These are phyloP conservation scores for Cheirogaleus medius DNA, from an alignment of 2,113 vertebrate species.

Conservation along the genomic window DNA sequence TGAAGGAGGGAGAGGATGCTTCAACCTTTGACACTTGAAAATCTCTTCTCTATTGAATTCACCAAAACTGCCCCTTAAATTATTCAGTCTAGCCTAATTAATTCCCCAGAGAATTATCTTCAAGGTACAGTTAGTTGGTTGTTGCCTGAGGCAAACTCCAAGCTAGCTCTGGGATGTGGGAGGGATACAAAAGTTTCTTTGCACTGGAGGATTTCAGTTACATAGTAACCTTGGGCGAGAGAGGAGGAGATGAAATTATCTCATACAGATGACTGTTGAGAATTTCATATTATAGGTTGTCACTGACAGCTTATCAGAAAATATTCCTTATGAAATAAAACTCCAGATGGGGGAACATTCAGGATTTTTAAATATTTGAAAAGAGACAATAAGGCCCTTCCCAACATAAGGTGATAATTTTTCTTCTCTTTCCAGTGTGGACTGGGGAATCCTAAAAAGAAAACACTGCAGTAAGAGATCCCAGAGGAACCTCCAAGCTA, in stretches of 20 bases:
- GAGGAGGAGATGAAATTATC: not conserved
- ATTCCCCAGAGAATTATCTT: conserved; percentile 74
- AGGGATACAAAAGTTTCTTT: conserved; percentile 36
- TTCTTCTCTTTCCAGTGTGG: not conserved
- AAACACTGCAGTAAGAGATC: not conserved
- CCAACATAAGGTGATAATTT: not conserved
- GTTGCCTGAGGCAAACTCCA: conserved; percentile 69
- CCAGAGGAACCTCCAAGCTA: not conserved
- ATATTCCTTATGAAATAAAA: conserved; percentile 7
- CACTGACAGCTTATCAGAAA: conserved; percentile 4
- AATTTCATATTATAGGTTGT: not conserved
- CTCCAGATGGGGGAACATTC: not conserved
- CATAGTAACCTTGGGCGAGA: not conserved
- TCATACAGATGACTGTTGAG: conserved; percentile 16
- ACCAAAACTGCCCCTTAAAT: conserved; percentile 69
- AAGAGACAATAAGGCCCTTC: not conserved
- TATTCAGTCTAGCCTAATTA: conserved; percentile 79
- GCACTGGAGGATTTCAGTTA: conserved; percentile 42
- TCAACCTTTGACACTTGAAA: conserved; percentile 52
- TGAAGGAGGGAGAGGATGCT: not conserved
- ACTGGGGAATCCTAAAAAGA: conserved; percentile 20
- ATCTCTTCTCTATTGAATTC: conserved; percentile 67
- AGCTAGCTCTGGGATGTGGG: conserved; percentile 14
- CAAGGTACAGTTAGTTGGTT: conserved; percentile 68
- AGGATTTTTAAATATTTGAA: conserved; percentile 44